Conservation (phyloP, 2,888 invertebrate genomes). For the Eumerus sabulonum region DNA sequence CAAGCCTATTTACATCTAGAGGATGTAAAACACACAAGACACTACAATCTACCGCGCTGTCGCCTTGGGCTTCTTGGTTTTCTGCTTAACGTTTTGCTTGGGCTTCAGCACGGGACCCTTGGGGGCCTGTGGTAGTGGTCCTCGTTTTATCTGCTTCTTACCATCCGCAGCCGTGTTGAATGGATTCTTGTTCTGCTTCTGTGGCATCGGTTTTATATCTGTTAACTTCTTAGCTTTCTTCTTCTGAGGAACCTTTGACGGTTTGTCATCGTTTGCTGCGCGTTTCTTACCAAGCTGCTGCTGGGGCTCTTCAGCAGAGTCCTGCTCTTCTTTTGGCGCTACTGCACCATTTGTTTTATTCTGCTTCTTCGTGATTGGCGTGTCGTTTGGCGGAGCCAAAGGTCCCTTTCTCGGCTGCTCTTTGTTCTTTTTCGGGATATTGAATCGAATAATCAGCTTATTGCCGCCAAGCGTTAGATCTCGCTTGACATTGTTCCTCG, state of each 20-base stretch:
- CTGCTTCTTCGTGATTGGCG: not conserved
- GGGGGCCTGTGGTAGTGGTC: not conserved
- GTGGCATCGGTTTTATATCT: not conserved
- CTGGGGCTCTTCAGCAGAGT: constrained; percentile 6
- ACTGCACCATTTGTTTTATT: constrained; percentile 6
- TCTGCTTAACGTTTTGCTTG: not conserved
- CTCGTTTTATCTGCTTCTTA: not conserved
- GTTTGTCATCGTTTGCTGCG: not conserved
- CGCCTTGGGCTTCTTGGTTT: constrained; percentile 9
- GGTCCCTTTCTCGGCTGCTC: too few relatives aligned
- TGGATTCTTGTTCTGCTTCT: not conserved
- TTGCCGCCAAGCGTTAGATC: constrained; percentile 71
- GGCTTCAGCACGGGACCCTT: not conserved
- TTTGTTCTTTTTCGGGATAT: constrained; percentile 24
- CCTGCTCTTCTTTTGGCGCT: not conserved
- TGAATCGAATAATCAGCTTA: constrained; percentile 72
- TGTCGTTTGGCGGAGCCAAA: not conserved
- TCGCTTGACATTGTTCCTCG: constrained; percentile 71
- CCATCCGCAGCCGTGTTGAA: not conserved
- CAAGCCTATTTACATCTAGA: too few relatives aligned
- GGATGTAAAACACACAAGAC: constrained; percentile 2
- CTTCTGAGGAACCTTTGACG: constrained; percentile 4
- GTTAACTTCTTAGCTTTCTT: too few relatives aligned
- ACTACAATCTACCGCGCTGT: constrained; percentile 6
- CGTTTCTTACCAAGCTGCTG: constrained; percentile 2